Conservation (phyloP, 1,140 invertebrate species). For the Periplaneta americana region DNA sequence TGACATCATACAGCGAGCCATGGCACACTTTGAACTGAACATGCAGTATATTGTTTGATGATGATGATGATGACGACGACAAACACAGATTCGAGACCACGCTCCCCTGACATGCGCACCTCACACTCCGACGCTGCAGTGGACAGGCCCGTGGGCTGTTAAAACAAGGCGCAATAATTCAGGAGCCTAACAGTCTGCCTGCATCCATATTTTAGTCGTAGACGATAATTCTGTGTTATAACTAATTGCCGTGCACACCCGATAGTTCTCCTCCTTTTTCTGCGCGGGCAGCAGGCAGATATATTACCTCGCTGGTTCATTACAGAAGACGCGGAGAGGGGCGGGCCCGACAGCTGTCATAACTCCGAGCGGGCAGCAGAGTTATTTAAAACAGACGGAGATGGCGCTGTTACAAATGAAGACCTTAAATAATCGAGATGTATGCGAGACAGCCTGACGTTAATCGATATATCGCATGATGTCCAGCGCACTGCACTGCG, state of each 20-base stretch:
- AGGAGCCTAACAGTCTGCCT: neutral
- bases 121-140: too few relatives aligned
- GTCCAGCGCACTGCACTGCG: too few relatives aligned
- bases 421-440: conserved; percentile 14
- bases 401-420: conserved; percentile 7
- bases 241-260: neutral
- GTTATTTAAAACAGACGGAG: neutral
- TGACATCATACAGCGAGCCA: too few relatives aligned
- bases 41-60: too few relatives aligned
- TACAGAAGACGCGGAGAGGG: neutral
- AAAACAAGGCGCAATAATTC: neutral
- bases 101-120: too few relatives aligned
- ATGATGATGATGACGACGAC: too few relatives aligned
- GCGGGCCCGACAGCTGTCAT: neutral
- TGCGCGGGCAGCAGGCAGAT: neutral
- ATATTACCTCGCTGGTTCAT: neutral
- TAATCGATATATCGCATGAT: conserved; percentile 18
- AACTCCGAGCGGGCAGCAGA: too few relatives aligned
- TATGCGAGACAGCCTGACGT: conserved; percentile 9
- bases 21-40: too few relatives aligned
- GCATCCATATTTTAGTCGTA: neutral
- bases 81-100: too few relatives aligned
- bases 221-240: neutral
- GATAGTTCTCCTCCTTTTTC: neutral
- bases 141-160: too few relatives aligned